These are phyloP conservation scores for Netelia inedita DNA, from an alignment of 2,888 invertebrate genomes.

Conservation along the genomic window DNA sequence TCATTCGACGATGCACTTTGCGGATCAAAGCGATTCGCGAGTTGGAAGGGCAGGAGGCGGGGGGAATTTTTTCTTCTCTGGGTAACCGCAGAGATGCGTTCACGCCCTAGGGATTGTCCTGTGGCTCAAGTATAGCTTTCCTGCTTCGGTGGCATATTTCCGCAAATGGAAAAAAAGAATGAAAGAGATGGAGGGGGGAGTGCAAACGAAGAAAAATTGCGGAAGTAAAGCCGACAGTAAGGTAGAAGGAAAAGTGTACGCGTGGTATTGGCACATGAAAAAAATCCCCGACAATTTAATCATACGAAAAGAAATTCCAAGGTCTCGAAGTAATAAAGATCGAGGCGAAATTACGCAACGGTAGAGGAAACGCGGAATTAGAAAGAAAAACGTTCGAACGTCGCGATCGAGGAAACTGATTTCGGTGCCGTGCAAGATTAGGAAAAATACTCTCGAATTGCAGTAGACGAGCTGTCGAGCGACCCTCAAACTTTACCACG, in stretches of 20 bases:
- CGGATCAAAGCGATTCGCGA: constrained; percentile 54
- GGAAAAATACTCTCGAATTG: neutral
- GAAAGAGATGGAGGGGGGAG: constrained; percentile 4
- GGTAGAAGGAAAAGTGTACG: neutral
- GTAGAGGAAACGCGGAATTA: neutral
- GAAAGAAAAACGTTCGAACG: constrained; percentile 2
- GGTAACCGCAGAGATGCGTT: neutral
- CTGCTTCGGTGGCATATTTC: neutral
- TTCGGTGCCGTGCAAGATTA: neutral
- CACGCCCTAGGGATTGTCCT: constrained; percentile 14
- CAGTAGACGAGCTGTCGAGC: neutral
- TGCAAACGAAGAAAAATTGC: constrained; percentile 38
- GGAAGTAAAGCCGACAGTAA: constrained; percentile 48
- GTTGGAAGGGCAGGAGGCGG: too few relatives aligned
- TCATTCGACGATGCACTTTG: constrained; percentile 58
- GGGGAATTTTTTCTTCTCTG: neutral
- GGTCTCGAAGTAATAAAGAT: constrained; percentile 19
- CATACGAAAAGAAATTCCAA: constrained; percentile 1
- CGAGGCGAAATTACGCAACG: neutral
- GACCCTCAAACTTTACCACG: neutral
- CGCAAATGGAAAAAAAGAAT: constrained; percentile 1
- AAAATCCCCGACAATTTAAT: constrained; percentile 4
- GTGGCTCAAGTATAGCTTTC: neutral
- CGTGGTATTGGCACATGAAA: neutral
- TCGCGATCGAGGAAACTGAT: constrained; percentile 1